A percentile compares a stretch with the other conserved stretches of the same genome.
These are phyloP conservation scores for Acanthornis magna DNA, from an alignment of 2,797 vertebrate genomes.

Conservation along the genomic window DNA sequence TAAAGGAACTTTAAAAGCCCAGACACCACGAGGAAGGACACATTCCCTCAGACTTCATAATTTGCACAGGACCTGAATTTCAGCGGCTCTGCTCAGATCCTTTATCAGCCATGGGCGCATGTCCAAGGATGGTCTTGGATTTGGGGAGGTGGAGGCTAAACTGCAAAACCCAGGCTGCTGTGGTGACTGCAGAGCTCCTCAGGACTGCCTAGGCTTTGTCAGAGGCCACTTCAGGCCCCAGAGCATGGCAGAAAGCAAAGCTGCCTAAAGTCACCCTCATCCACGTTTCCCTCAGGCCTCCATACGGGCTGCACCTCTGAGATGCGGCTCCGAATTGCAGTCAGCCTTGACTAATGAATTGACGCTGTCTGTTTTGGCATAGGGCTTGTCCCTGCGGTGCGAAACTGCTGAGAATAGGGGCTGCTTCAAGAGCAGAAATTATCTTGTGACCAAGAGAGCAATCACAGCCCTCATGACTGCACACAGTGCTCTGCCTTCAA, in stretches of 20 bases:
- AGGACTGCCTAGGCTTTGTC: not conserved
- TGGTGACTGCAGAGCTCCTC: not conserved
- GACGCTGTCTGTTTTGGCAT: not conserved
- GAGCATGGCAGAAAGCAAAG: not conserved
- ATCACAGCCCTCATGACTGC: not conserved
- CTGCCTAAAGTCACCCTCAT: not conserved
- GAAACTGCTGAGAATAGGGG: not conserved
- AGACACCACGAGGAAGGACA: not conserved
- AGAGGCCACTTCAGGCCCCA: not conserved
- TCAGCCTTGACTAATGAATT: not conserved
- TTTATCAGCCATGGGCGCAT: not conserved
- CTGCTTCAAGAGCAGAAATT: not conserved
- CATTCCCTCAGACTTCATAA: not conserved
- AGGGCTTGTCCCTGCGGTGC: not conserved
- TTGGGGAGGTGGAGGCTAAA: not conserved
- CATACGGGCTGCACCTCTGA: not conserved
- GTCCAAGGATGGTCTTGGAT: not conserved
- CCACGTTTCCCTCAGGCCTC: not conserved
- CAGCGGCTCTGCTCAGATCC: accelerated
- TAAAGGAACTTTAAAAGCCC: not conserved
- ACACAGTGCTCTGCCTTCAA: not conserved
- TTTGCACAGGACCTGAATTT: not conserved
- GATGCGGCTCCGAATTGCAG: accelerated
- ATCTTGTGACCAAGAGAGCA: not conserved
- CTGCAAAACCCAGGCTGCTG: not conserved